Evolutionary conservation across 1,140 invertebrate species (phyloP).

Genomic region (Aphaenogaster floridana): DNA sequence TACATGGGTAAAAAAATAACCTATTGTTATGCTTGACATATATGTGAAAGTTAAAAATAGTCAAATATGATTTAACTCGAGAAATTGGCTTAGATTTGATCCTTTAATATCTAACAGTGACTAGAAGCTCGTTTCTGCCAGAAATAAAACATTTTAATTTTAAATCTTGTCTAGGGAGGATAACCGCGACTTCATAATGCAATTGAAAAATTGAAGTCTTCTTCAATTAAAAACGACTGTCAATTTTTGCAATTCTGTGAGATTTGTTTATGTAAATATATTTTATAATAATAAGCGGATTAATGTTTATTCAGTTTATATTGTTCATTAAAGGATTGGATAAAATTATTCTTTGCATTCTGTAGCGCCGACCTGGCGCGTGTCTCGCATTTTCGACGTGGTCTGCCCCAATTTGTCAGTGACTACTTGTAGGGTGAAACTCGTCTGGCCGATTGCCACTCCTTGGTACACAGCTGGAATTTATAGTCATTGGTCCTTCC

Average conservation of each 20-base stretch:
- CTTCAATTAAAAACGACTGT: not conserved
- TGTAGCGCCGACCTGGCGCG: conserved; percentile 42
- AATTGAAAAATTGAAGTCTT: not conserved
- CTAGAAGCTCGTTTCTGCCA: not conserved
- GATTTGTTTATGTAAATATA: not conserved
- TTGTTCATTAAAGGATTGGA: not conserved
- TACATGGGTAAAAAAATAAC: too few relatives aligned
- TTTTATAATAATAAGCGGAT: not conserved
- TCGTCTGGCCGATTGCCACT: conserved; percentile 60
- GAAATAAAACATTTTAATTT: not conserved
- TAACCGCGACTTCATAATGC: too few relatives aligned
- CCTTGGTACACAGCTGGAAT: conserved; percentile 36
- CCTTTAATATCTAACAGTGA: too few relatives aligned
- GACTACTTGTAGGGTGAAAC: conserved; percentile 56
- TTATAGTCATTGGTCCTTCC: conserved; percentile 42
- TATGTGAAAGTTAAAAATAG: too few relatives aligned
- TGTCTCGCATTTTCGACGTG: conserved; percentile 52
- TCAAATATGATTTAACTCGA: too few relatives aligned
- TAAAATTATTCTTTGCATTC: conserved; percentile 20
- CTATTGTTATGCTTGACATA: too few relatives aligned
- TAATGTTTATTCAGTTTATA: not conserved
- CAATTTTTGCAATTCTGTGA: not conserved
- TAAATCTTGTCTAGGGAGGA: not conserved
- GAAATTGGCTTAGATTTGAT: too few relatives aligned
- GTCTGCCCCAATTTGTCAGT: conserved; percentile 57